phyloP scores from a whole-genome alignment of 23 tunicate species.

The Trididemnum nubilum region DNA sequence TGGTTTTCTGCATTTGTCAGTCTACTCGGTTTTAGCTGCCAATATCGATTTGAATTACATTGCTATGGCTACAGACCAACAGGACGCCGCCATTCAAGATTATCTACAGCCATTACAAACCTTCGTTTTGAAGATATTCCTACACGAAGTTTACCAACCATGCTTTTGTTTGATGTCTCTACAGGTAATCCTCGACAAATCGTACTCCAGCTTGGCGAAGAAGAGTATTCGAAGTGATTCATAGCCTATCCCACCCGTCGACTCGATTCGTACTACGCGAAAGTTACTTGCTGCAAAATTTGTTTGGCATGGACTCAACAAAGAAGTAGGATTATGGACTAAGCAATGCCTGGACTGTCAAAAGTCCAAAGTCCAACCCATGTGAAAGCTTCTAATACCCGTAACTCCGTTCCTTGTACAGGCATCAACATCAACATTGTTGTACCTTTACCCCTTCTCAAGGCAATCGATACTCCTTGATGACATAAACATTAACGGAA shows the following conservation, averaged over 20 bases:
- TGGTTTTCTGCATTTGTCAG: neutral
- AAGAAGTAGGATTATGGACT: neutral
- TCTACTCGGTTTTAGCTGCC: neutral
- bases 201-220: neutral
- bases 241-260: neutral
- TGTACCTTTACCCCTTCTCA: too few species aligned
- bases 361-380: neutral
- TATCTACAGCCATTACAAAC: neutral
- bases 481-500: too few species aligned
- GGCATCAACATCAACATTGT: too few species aligned
- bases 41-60: neutral
- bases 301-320: constrained; percentile 8
- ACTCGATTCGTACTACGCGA: neutral
- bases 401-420: too few species aligned
- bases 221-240: neutral
- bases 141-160: neutral
- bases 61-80: constrained; percentile 9
- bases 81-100: neutral
- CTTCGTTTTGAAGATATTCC: constrained; percentile 1
- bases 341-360: neutral
- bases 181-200: constrained; percentile 7
- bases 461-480: too few species aligned
- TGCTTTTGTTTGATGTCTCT: constrained; percentile 6
- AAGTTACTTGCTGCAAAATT: neutral
- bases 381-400: too few species aligned